Evolutionary conservation across 2,888 invertebrate genomes (phyloP), one percentile per base, ranked within the genome.

Genomic region (Cartodere bifasciata): DNA sequence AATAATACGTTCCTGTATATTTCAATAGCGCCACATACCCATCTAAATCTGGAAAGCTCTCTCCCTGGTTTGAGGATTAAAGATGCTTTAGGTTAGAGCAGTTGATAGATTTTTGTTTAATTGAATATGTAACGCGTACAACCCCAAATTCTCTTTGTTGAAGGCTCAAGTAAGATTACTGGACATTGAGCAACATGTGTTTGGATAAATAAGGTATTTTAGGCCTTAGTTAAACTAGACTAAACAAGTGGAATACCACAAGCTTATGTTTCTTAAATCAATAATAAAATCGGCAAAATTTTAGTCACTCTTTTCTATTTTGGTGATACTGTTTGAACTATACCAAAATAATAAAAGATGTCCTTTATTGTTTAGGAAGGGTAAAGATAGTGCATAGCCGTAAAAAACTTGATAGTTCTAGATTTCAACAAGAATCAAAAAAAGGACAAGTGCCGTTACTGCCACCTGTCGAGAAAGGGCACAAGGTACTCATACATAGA

Each of bases 101-200:
- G 60, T 60, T 61, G 64, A 71, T 68, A 67, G 65, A 68, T 70
- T 70, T 68, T 72, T 70, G 72, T 71, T 70, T 73, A 74, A 74
- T 75, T 73, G 73, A 75, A 75, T 73, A 73, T 70, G 70, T 70
- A 74, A 71, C 67, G 64, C 49, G 48, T 47, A 44, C 45, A 45
- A 46, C 47, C 49, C 45, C 38, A 47, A 49, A 44, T 49, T 54
- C 52, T 52, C 50, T 54, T 53, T 55, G 53, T 48, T 49, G 39
- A 39, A 45, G 46, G 54, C 49, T 56, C 52, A 56, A 54, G 39
- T 46, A 44, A 50, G 57, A 52, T 58, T 57, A 56, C 49, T 47
- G 53, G 52, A 52, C 51, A 50, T 45, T 41, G 53, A 53, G 57
- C 57, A 58, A 59, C 58, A 59, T 59, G 58, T 59, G 58, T 58